Conservation (phyloP, 2,888 invertebrate species). For the Plebejus argus region DNA sequence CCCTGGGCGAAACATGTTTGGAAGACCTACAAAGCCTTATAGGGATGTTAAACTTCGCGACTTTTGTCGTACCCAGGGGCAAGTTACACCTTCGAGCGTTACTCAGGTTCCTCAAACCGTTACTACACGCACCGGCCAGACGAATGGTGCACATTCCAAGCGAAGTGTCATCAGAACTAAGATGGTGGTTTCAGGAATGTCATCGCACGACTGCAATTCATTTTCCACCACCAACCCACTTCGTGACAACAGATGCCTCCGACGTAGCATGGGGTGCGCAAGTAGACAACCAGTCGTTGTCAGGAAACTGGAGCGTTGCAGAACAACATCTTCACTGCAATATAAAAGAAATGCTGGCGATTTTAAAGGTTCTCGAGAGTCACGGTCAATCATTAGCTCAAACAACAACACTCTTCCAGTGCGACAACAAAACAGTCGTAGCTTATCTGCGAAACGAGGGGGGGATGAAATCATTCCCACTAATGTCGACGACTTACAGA, state of each 20-base stretch:
- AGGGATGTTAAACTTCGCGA: slow-evolving; percentile 35
- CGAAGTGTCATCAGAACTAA: not conserved
- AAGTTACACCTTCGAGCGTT: slow-evolving; percentile 2
- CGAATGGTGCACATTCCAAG: not conserved
- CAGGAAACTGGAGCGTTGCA: slow-evolving; percentile 37
- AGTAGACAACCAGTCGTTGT: slow-evolving; percentile 36
- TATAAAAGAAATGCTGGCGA: slow-evolving; percentile 42
- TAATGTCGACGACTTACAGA: slow-evolving; percentile 33
- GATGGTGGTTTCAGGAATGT: slow-evolving; percentile 25
- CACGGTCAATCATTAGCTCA: slow-evolving; percentile 32
- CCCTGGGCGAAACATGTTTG: not conserved
- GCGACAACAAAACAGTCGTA: slow-evolving; percentile 46
- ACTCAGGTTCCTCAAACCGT: not conserved
- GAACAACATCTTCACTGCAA: slow-evolving; percentile 42
- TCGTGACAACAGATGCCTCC: slow-evolving; percentile 39
- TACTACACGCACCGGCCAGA: not conserved
- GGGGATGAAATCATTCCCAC: slow-evolving; percentile 43
- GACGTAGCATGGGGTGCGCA: slow-evolving; percentile 44
- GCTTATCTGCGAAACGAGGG: slow-evolving; percentile 48
- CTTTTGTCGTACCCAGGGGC: slow-evolving; percentile 29
- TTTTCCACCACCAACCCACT: slow-evolving; percentile 30
- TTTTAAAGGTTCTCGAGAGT: slow-evolving; percentile 36
- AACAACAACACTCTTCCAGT: slow-evolving; percentile 40
- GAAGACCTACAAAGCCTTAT: slow-evolving; percentile 33
- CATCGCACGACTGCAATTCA: slow-evolving; percentile 8